Conservation (phyloP, 1,140 invertebrate species). For the Aphis craccivora region DNA sequence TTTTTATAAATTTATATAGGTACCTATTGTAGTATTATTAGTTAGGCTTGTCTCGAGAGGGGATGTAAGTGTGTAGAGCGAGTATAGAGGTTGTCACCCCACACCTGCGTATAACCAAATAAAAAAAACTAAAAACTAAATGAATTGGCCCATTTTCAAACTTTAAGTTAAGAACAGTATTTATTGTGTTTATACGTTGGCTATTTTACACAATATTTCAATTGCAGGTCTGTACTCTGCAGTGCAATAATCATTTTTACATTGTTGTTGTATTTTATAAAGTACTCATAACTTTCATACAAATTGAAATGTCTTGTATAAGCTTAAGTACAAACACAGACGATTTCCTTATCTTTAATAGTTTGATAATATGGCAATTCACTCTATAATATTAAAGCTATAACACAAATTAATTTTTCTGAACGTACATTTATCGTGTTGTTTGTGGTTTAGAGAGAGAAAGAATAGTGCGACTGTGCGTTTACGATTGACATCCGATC, state of each 20-base stretch:
- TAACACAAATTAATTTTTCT: background rate
- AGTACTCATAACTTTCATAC: background rate
- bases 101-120: too few relatives aligned
- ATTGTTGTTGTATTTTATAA: background rate
- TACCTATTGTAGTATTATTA: too few relatives aligned
- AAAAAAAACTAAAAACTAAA: too few relatives aligned
- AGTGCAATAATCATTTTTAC: background rate
- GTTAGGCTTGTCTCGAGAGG: too few relatives aligned
- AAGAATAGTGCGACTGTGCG: background rate
- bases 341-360: background rate
- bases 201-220: background rate
- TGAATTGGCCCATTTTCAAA: background rate
- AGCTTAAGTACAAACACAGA: background rate
- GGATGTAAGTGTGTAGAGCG: too few relatives aligned
- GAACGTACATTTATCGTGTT: background rate
- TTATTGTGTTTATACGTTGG: background rate
- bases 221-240: background rate
- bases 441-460: background rate
- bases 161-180: background rate
- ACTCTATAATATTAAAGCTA: background rate
- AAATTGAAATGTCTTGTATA: background rate
- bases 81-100: too few relatives aligned
- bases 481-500: background rate
- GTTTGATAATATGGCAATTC: background rate
- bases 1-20: too few relatives aligned